phyloP scores from a whole-genome alignment of 2,888 invertebrate genomes.

The Cerastis rubricosa region DNA sequence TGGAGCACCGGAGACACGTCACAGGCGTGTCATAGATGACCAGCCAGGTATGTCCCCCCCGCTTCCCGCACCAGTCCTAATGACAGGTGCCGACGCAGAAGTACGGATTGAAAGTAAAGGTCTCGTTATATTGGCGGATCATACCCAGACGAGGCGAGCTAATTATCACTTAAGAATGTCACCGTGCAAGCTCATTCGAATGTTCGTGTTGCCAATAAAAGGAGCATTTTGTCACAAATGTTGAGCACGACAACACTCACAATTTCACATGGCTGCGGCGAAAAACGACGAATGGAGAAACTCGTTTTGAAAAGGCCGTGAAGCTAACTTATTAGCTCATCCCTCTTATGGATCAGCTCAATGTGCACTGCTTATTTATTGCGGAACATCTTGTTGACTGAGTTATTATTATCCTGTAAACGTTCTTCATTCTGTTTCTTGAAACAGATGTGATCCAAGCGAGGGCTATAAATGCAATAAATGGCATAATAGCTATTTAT shows the following conservation, averaged over 20 bases:
- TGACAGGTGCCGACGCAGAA: background rate
- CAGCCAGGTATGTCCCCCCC: conserved; percentile 2
- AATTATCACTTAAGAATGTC: conserved; percentile 69
- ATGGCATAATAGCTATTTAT: conserved; percentile 31
- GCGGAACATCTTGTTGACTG: conserved; percentile 5
- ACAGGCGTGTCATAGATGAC: conserved; percentile 34
- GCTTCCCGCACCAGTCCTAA: background rate
- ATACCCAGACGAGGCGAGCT: conserved; percentile 46
- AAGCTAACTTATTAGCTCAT: conserved; percentile 14
- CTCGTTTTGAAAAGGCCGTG: conserved; percentile 6
- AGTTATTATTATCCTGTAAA: conserved; percentile 33
- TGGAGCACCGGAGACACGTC: conserved; percentile 26
- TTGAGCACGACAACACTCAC: conserved; percentile 5
- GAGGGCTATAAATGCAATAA: conserved; percentile 7
- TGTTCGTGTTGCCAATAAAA: conserved; percentile 53
- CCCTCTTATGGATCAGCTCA: conserved; percentile 1
- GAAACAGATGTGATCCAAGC: conserved; percentile 4
- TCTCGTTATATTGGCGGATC: conserved; percentile 53
- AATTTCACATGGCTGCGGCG: conserved; percentile 3
- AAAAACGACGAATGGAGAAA: conserved; percentile 8
- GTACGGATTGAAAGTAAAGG: conserved; percentile 31
- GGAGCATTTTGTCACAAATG: conserved; percentile 40
- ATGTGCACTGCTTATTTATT: conserved; percentile 5
- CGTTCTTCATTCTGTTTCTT: conserved; percentile 22
- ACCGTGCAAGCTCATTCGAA: conserved; percentile 41